Evolutionary conservation across 2,113 vertebrate species (phyloP).

Genomic region (Ptychochromis oligacanthus): DNA sequence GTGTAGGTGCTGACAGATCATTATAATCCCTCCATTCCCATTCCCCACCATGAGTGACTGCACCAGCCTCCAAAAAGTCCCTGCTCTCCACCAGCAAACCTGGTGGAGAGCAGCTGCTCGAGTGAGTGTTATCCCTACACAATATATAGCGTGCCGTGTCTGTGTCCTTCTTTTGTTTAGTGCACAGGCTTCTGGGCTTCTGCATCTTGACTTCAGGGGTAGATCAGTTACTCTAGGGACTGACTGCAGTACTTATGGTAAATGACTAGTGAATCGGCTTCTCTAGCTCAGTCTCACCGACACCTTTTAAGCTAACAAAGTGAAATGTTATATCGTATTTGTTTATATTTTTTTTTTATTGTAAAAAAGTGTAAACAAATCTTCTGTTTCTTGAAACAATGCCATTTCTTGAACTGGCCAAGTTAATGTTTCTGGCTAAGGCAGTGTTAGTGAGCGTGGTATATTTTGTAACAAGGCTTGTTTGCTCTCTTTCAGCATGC

Average conservation of each 20-base stretch:
- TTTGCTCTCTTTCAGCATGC: neutral
- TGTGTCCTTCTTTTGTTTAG: neutral
- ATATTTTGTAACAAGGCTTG: neutral
- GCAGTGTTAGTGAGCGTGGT: neutral
- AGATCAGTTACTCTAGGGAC: neutral
- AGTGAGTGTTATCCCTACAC: neutral
- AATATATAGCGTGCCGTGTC: neutral
- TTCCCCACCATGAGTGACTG: slow-evolving; percentile 60
- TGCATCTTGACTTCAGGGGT: neutral
- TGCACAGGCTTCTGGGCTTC: neutral
- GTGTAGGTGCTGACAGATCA: slow-evolving; percentile 49
- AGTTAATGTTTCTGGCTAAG: neutral
- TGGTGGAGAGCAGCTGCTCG: neutral
- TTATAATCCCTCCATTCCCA: slow-evolving; percentile 71
- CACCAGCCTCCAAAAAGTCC: slow-evolving; percentile 41
- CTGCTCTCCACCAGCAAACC: slow-evolving; percentile 11
- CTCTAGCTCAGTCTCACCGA: too few species aligned
- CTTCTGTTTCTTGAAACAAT: neutral
- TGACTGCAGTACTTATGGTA: neutral
- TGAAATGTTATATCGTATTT: neutral
- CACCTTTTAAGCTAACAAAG: neutral
- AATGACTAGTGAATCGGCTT: neutral
- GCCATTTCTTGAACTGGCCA: neutral
- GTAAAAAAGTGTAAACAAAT: neutral
- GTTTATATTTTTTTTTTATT: neutral